Evolutionary conservation across 2,888 invertebrate genomes (phyloP).

Genomic region (Apocheima hispidaria): DNA sequence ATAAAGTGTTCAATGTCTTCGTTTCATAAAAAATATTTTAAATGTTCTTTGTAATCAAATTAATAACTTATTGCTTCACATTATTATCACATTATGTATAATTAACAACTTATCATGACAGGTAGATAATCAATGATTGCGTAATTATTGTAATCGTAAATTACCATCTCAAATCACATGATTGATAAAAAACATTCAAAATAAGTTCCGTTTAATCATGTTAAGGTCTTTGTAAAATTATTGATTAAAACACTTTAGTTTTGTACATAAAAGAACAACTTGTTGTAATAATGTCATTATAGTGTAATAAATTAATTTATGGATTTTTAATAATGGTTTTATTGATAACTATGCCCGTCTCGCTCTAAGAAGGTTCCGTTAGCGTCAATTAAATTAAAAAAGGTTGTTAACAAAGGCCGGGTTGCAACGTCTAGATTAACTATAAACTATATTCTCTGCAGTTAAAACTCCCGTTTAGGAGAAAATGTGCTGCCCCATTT

Average conservation of each 20-base stretch:
- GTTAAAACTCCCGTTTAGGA: too few species aligned
- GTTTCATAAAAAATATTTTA: neutral
- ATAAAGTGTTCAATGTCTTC: neutral
- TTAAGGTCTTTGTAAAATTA: conserved; percentile 40
- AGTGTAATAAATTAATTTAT: conserved; percentile 85
- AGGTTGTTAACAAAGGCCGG: too few species aligned
- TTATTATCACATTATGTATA: neutral
- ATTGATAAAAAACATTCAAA: conserved; percentile 1
- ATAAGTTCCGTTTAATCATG: neutral
- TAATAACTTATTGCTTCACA: neutral
- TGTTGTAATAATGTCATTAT: conserved; percentile 82
- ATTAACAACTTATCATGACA: neutral
- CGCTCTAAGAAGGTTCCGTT: too few species aligned
- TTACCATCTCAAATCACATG: neutral
- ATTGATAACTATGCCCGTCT: conserved; percentile 6
- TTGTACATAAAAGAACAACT: conserved; percentile 79
- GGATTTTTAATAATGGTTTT: conserved; percentile 72
- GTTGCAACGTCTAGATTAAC: too few species aligned
- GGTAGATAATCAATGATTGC: neutral
- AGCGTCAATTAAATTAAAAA: too few species aligned
- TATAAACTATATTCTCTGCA: too few species aligned
- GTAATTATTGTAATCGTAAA: neutral
- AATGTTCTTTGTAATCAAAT: neutral
- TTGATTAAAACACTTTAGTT: conserved; percentile 43
- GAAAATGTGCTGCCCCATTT: too few species aligned